Evolutionary conservation across 2,888 invertebrate genomes (phyloP).

Genomic region (Ophion costatus): DNA sequence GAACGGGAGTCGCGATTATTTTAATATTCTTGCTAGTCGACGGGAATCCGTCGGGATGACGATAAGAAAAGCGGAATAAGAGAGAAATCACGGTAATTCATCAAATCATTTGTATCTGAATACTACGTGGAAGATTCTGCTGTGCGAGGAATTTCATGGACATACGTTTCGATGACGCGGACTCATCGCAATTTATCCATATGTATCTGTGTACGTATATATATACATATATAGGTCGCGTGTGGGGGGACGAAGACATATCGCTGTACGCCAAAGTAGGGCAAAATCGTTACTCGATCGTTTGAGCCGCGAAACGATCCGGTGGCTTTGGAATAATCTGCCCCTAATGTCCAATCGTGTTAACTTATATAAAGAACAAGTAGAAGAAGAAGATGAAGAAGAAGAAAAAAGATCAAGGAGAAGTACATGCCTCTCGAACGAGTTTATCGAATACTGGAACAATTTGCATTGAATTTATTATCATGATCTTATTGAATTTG

Average conservation of each 20-base stretch:
- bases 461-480: not conserved
- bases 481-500: not conserved
- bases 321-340: conserved; percentile 53
- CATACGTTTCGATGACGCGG: conserved; percentile 30
- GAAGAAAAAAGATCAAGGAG: conserved; percentile 8
- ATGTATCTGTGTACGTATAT: not conserved
- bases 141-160: conserved; percentile 58
- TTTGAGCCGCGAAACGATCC: conserved; percentile 48
- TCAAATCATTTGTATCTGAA: conserved; percentile 30
- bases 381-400: conserved; percentile 28
- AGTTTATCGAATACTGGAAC: not conserved
- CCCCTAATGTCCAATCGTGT: conserved; percentile 48
- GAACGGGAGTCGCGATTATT: not conserved
- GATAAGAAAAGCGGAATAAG: conserved; percentile 8
- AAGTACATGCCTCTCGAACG: not conserved
- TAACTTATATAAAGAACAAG: conserved; percentile 51
- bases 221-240: not conserved
- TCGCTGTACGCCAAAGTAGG: conserved; percentile 54
- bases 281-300: conserved; percentile 62
- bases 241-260: conserved; percentile 43
- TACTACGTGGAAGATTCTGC: conserved; percentile 21
- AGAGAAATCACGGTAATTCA: conserved; percentile 40
- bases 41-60: not conserved
- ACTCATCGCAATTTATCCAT: conserved; percentile 8
- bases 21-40: not conserved